Base-by-base conservation (phyloP, 2,113 vertebrate species). In the Tenrec ecaudatus region DNA sequence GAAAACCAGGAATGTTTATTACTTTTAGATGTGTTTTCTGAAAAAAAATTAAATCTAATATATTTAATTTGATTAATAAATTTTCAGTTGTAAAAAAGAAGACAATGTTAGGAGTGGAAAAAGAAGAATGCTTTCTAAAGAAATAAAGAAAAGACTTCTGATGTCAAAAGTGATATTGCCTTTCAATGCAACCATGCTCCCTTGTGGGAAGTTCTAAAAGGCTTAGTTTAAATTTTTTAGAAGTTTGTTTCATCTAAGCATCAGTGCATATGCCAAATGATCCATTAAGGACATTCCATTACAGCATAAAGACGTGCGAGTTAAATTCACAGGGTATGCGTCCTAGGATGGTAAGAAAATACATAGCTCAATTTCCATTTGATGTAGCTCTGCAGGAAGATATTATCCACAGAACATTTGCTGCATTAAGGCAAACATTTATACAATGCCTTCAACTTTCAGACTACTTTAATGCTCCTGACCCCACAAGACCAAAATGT, bases 141-240 rank as follows among this genome's bases (percentile, higher is more conserved):
- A 95, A 60, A 88, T 68, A 36, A 84, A 90, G 85, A 84, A 92
- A 84, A 58, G 80, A 3, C 27, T 88, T 94, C 86, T 78, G 53
- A 76, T 80, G 68, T 62, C 88, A 93, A 84, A 78, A 86, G 90
- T 93, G 92, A 64, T 82, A 92, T 88, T 83, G 66, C 86, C 85
- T 96, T 88, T 94, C 94, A 86, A 64, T 47, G 33, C 83, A 95
- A 89, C 76, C 19, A 17, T 80, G 60, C 36, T 96, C 92, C 77
- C 92, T 78, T 31, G n/a, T 78, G 91, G 88, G 91, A 76, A 84
- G 57, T 95, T 95, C 88, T 95, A 93, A 96, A 97, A 96, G 94
- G 90, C 88, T 97, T 68, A 10, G 85, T 86, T 92, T 95, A 96
- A 95, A 94, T 94, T 95, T 97, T 97, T 97, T 62, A 97, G 75